Base-by-base conservation (phyloP, 1,140 invertebrate species). In the Planococcus citri region DNA sequence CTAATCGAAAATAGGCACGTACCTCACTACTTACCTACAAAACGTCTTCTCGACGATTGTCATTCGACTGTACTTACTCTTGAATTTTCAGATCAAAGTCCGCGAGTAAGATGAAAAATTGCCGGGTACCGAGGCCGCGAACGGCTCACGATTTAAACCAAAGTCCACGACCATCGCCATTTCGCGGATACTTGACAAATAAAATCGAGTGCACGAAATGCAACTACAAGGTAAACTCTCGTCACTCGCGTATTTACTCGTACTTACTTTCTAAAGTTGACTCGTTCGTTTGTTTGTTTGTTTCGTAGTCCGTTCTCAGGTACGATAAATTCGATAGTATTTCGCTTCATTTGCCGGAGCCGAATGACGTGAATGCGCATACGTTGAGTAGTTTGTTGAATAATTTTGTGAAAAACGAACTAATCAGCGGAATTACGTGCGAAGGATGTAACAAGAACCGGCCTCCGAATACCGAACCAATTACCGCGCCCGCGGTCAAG, bases 291-390 rank as follows among this genome's bases (percentile, higher is more conserved):
- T 41, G 69, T 71, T 68, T 72, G 68, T 51, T 68, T 70, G 76
- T 77, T 76, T 73, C 80, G 82, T 78, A 90, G 85, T 89, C 89
- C 74, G 85, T 90, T 0, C 86, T 95, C 12, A 86, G 87, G 20
- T 94, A 93, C 76, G 92, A 95, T 76, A 91, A 91, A 76, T 92
- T 94, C 75, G 91, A 95, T 77, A 92, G 88, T 75, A 81, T 96
- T 21, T 92, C 91, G 0, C 78, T 96, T 22, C 83, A 83, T 68
- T 76, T 92, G 57, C 89, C 89, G 27, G 77, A 82, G n/a, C 77
- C 78, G 22, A 80, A 79, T 41, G 76, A 80, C 73, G 76, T 78
- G 73, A 75, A 83, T 68, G 74, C 73, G 78, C 75, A 86, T 73
- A 84, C 83, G 71, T 69, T 92, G 72, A 79, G 86, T 75, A 81